These are phyloP conservation scores for Patagioenas fasciata DNA, from an alignment of 2,113 vertebrate species.

Conservation along the genomic window DNA sequence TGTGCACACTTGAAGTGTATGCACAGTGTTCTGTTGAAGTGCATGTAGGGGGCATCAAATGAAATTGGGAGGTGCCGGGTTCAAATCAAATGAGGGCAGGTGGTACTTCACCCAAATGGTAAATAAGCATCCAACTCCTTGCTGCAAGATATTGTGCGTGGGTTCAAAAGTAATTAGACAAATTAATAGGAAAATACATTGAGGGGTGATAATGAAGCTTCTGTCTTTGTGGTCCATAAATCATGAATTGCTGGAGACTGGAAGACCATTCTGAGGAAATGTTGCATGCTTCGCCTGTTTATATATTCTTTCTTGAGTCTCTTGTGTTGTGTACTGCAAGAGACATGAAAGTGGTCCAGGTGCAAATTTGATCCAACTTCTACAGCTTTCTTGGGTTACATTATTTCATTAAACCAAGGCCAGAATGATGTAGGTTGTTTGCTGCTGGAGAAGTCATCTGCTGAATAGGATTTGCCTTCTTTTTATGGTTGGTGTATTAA, in stretches of 20 bases:
- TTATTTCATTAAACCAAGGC: not conserved
- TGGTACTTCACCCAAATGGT: not conserved
- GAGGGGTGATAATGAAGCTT: not conserved
- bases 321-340: not conserved
- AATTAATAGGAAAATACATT: not conserved
- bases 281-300: not conserved
- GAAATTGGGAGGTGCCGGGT: not conserved
- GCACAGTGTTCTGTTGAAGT: not conserved
- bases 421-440: not conserved
- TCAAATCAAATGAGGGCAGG: not conserved
- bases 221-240: not conserved
- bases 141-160: not conserved
- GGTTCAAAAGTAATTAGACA: not conserved
- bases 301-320: not conserved
- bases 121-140: not conserved
- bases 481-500: not conserved
- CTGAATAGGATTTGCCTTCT: not conserved
- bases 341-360: not conserved
- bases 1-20: not conserved
- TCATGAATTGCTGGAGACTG: not conserved
- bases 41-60: not conserved
- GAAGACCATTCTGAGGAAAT: not conserved
- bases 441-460: not conserved
- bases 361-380: not conserved
- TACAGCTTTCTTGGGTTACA: not conserved